Evolutionary conservation across 2,888 invertebrate species (phyloP).

Genomic region (Hoplodrina blanda): DNA sequence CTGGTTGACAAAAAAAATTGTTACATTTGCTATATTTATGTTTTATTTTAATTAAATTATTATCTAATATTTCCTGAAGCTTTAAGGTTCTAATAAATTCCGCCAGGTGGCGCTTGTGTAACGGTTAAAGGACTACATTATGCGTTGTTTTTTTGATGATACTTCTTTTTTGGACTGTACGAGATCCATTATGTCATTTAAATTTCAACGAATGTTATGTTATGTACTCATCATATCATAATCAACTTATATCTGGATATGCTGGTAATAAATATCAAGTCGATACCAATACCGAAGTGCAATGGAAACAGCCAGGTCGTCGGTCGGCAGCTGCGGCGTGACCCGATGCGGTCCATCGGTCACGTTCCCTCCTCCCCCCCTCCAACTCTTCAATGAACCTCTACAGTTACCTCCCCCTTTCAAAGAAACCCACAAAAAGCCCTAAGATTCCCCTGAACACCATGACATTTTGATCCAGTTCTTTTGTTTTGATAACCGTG

Average conservation of each 20-base stretch:
- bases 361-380: slow-evolving; percentile 72
- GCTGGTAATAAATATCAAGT: no score
- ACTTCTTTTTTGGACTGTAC: not conserved
- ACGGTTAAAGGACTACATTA: not conserved
- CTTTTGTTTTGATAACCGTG: slow-evolving; percentile 78
- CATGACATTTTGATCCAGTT: slow-evolving; percentile 56
- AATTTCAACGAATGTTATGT: no score
- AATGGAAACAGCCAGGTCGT: slow-evolving; percentile 71
- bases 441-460: slow-evolving; percentile 56
- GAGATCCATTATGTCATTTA: no score
- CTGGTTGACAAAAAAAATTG: no score
- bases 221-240: no score
- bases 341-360: slow-evolving; percentile 78
- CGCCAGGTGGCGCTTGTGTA: slow-evolving; percentile 29
- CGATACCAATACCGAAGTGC: slow-evolving; percentile 49
- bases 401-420: slow-evolving; percentile 68
- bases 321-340: slow-evolving; percentile 79
- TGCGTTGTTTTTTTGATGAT: not conserved
- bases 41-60: not conserved
- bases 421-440: slow-evolving; percentile 67
- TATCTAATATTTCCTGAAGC: not conserved
- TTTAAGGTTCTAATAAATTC: slow-evolving; percentile 14
- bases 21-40: not conserved
- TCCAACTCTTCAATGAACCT: slow-evolving; percentile 77
- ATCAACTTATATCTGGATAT: no score